A percentile compares a stretch with the other conserved stretches of the same genome.
Evolutionary conservation across 1,140 invertebrate species (phyloP).

Genomic region (Pogonomyrmex barbatus): DNA sequence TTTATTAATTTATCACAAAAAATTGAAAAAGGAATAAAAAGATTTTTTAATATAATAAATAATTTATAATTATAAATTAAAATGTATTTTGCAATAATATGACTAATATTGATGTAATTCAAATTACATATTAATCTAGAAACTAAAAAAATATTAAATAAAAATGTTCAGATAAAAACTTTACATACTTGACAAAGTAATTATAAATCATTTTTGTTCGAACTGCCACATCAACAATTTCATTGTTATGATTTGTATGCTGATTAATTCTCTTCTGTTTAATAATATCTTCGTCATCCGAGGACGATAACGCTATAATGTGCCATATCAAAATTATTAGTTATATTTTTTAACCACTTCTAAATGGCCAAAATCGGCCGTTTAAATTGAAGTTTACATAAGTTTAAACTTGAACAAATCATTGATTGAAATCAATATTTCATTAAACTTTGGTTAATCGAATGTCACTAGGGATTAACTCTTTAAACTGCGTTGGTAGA

Average conservation of each 20-base stretch:
- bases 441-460: no score
- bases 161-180: neutral
- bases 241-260: neutral
- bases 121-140: neutral
- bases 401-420: no score
- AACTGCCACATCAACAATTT: neutral
- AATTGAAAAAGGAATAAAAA: neutral
- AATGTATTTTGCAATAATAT: neutral
- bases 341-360: no score
- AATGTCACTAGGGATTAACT: no score
- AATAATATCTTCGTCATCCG: no score
- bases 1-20: neutral
- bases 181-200: conserved; percentile 6
- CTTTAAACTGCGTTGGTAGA: no score
- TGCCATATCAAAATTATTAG: no score
- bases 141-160: neutral
- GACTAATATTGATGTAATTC: neutral
- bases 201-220: conserved; percentile 1
- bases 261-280: no score
- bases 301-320: no score
- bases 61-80: conserved; percentile 1
- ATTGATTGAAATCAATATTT: no score
- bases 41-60: neutral
- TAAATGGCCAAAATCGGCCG: no score
- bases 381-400: no score